Evolutionary conservation across 1,140 invertebrate genomes (phyloP).

Genomic region (Gryllus bimaculatus): DNA sequence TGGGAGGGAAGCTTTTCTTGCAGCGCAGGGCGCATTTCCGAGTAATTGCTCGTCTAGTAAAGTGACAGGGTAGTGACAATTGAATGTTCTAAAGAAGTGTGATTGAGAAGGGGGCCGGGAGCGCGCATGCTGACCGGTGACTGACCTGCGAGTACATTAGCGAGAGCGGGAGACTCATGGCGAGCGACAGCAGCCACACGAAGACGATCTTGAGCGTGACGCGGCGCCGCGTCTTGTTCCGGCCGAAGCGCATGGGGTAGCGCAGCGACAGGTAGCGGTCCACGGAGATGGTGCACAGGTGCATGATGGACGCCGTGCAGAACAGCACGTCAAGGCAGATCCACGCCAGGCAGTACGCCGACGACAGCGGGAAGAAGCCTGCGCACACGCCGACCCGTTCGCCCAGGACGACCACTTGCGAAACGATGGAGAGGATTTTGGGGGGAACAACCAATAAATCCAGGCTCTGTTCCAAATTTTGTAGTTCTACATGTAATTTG

Average conservation of each 20-base stretch:
- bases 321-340: constrained; percentile 88
- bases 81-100: no score
- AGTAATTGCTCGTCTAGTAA: no score
- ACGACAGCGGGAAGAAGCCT: constrained; percentile 73
- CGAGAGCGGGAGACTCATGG: constrained; percentile 78
- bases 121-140: no score
- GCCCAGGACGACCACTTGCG: no score
- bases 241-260: constrained; percentile 80
- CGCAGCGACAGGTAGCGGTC: constrained; percentile 79
- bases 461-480: no score
- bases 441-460: no score
- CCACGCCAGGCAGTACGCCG: constrained; percentile 76
- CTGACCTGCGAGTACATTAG: constrained; percentile 77
- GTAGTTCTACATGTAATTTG: no score
- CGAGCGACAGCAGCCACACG: constrained; percentile 80
- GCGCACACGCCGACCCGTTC: constrained; percentile 26
- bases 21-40: no score
- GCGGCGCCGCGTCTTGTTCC: constrained; percentile 75
- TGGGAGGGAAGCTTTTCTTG: no score
- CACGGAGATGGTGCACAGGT: constrained; percentile 90
- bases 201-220: constrained; percentile 84
- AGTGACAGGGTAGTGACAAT: no score
- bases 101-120: no score
- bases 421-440: no score
- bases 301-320: constrained; percentile 92